phyloP scores from a whole-genome alignment of 2,797 vertebrate species.

The Denticeps clupeoides region DNA sequence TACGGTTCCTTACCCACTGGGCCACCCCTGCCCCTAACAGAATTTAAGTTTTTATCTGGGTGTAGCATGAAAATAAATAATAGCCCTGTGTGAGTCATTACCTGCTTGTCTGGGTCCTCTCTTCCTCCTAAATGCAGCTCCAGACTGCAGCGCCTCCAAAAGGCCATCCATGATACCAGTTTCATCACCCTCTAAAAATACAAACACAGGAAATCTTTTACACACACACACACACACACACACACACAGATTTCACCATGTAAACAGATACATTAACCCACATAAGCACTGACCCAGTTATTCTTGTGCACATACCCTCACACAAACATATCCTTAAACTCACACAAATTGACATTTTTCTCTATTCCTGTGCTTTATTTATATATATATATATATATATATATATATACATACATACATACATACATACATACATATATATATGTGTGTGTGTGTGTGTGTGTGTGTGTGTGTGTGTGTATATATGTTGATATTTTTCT shows the following conservation, averaged over 20 bases:
- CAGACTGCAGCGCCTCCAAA: slow-evolving; percentile 65
- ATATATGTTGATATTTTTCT: too few relatives aligned
- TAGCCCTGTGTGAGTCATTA: slow-evolving; percentile 34
- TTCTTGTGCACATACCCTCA: slow-evolving; percentile 19
- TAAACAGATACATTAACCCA: slow-evolving; percentile 40
- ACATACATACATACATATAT: slow-evolving; percentile 5
- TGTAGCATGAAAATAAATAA: too few relatives aligned
- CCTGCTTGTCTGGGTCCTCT: slow-evolving; percentile 69
- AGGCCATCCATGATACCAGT: slow-evolving; percentile 72
- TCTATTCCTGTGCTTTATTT: too few relatives aligned
- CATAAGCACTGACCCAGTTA: slow-evolving; percentile 45
- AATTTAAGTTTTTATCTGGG: too few relatives aligned
- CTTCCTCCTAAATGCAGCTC: slow-evolving; percentile 68
- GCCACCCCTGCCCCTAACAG: too few relatives aligned
- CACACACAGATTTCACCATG: neutral
- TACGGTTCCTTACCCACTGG: too few relatives aligned
- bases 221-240: slow-evolving; percentile 24
- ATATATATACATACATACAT: neutral
- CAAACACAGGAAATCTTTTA: too few relatives aligned
- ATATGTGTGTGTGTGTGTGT: neutral
- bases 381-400: too few relatives aligned
- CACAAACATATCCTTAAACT: too few relatives aligned
- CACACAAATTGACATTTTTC: too few relatives aligned
- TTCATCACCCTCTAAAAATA: slow-evolving; percentile 69
- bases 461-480: neutral